Base-by-base conservation (phyloP, 2,888 invertebrate species). In the Mesoligia furuncula region DNA sequence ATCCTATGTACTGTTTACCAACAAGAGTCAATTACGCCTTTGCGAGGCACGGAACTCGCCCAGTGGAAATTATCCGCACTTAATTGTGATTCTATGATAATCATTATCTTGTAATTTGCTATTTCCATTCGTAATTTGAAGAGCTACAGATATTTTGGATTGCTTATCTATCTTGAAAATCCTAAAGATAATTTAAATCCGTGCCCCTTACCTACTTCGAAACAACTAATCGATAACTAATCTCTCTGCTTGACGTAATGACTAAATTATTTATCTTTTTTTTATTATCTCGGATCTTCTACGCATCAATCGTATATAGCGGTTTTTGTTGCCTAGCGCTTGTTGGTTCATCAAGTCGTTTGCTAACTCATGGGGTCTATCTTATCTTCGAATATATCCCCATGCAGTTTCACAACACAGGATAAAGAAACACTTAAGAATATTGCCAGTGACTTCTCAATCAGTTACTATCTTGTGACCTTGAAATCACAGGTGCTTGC, bases 161-260 rank as follows among this genome's bases (percentile, higher is more conserved):
- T 36, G 42, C 7, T 7, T 77, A 51, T n/a, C n/a, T n/a, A n/a
- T 68, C 67, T 48, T 48, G 13, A 48, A 74, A 74, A 71, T 24
- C 8, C 7, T 61, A 24, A 20, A 11, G 36, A 24, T 0, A 27
- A 39, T 20, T 57, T 9, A 31, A 5, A 45, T 9, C 2, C 24
- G 17, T 31, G 20, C 24, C n/a, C 7, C 27, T 17, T 59, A 66
- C 42, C 48, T 27, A 11, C 11, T 39, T 39, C 7, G 7, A 59
- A 48, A 67, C 2, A 27, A 27, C 3, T 27, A 59, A 57, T 57
- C 24, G 8, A 57, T 36, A 24, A 48, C 15, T 48, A 24, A 48
- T 59, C 24, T 5, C 17, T 36, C 15, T 71, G 15, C n/a, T 57
- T 20, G 9, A n/a, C 31, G 8, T 51, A 51, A 51, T 20, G 7